A percentile compares a stretch with the other conserved stretches of the same genome.
Conservation (phyloP, 2,113 vertebrate genomes). For the Tenrec ecaudatus region DNA sequence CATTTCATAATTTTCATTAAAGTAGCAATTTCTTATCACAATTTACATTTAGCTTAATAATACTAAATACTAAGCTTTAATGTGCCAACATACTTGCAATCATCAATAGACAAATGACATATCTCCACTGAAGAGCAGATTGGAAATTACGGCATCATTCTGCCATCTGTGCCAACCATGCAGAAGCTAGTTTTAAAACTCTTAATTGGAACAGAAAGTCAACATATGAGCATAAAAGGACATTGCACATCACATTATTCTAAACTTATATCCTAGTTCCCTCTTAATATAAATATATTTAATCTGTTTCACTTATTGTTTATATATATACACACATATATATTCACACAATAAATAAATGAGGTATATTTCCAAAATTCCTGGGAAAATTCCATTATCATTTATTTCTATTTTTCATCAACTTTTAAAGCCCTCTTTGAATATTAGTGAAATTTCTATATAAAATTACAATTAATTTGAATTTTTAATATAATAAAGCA, state of each 20-base stretch:
- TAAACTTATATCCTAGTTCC: background rate
- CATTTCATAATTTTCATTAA: slow-evolving; percentile 56
- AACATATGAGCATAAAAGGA: slow-evolving; percentile 49
- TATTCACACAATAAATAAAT: too few relatives aligned
- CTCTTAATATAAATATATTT: slow-evolving; percentile 23
- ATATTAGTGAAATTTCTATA: background rate
- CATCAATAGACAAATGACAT: slow-evolving; percentile 80
- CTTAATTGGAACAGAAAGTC: slow-evolving; percentile 71
- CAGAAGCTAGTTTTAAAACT: slow-evolving; percentile 65
- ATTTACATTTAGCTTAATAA: slow-evolving; percentile 69
- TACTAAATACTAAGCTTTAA: slow-evolving; percentile 67
- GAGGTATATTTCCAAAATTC: too few relatives aligned
- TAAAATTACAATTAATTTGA: background rate
- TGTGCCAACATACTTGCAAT: slow-evolving; percentile 58
- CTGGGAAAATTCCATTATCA: too few relatives aligned
- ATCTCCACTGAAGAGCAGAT: slow-evolving; percentile 71
- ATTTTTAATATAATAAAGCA: background rate
- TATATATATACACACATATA: background rate
- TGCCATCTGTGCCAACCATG: slow-evolving; percentile 67
- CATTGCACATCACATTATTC: background rate
- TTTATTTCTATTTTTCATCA: too few relatives aligned
- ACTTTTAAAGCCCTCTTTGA: too few relatives aligned
- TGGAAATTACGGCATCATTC: slow-evolving; percentile 72
- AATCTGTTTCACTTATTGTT: background rate
- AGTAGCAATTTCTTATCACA: slow-evolving; percentile 56